These are phyloP conservation scores for Bombus breviceps DNA, from an alignment of 1,140 invertebrate genomes.

Conservation along the genomic window DNA sequence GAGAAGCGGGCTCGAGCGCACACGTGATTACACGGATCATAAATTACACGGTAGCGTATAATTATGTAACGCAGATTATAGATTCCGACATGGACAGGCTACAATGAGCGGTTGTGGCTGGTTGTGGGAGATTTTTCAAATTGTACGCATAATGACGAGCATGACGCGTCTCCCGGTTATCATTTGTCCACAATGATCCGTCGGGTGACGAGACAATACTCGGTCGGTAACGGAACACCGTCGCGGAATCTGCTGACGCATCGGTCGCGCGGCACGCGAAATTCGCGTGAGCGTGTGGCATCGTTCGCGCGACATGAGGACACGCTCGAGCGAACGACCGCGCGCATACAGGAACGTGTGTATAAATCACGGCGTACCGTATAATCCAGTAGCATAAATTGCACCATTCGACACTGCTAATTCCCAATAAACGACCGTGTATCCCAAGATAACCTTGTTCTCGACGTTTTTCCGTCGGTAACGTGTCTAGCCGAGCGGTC, in stretches of 20 bases:
- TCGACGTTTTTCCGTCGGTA: conserved; percentile 7
- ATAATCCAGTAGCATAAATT: conserved; percentile 56
- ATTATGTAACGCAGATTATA: conserved; percentile 50
- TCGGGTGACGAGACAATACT: conserved; percentile 21
- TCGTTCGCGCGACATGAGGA: conserved; percentile 29
- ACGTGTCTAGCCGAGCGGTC: background rate
- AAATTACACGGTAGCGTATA: conserved; percentile 45
- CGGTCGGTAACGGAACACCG: conserved; percentile 32
- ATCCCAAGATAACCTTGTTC: conserved; percentile 32
- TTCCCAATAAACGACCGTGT: conserved; percentile 40
- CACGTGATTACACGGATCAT: conserved; percentile 14
- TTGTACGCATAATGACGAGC: conserved; percentile 26
- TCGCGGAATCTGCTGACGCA: conserved; percentile 24
- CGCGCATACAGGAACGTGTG: background rate
- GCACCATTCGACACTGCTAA: conserved; percentile 49
- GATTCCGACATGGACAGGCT: conserved; percentile 27
- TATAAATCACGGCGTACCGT: conserved; percentile 50
- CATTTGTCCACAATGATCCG: conserved; percentile 12
- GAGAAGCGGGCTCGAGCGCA: background rate
- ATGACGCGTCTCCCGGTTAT: background rate
- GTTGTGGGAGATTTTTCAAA: conserved; percentile 12
- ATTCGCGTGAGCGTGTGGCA: conserved; percentile 45
- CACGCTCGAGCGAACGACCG: conserved; percentile 38
- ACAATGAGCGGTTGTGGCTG: background rate
- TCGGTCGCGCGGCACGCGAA: conserved; percentile 3